Percentiles rank a stretch among this genome's conserved stretches.
phyloP scores from a whole-genome alignment of 2,797 vertebrate genomes.

The Platyrinchus mystaceus region DNA sequence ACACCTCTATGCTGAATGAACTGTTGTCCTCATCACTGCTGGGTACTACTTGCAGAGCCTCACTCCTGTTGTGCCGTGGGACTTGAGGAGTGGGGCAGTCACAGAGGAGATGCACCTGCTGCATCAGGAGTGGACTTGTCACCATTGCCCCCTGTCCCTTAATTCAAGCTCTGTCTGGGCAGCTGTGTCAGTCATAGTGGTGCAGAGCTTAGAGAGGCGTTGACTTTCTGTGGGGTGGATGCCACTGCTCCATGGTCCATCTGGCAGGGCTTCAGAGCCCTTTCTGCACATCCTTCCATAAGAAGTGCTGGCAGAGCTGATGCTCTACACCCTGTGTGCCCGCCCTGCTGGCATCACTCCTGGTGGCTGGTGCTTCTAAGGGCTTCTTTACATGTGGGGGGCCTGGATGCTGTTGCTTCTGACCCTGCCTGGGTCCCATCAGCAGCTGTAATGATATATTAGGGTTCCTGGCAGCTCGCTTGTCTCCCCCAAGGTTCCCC shows the following conservation, averaged over 20 bases:
- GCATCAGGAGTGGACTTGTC: too few species aligned
- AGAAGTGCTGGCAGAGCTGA: background rate
- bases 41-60: background rate
- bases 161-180: background rate
- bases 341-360: background rate
- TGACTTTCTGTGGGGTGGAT: rapidly evolving
- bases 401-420: background rate
- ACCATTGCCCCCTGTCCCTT: background rate
- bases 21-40: rapidly evolving
- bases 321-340: background rate
- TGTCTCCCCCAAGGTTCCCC: background rate
- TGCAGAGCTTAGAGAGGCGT: background rate
- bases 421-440: background rate
- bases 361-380: background rate
- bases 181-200: background rate
- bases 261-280: background rate
- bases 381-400: background rate
- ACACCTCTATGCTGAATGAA: background rate
- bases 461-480: background rate
- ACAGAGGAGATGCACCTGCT: background rate
- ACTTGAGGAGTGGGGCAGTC: background rate
- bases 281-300: too few species aligned
- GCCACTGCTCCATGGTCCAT: too few species aligned
- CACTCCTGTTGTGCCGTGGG: background rate
- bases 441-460: background rate